Percentiles rank a stretch among this genome's conserved stretches.
These are phyloP conservation scores for Sinhomidia bicolor DNA, from an alignment of 2,888 invertebrate genomes.

Conservation along the genomic window DNA sequence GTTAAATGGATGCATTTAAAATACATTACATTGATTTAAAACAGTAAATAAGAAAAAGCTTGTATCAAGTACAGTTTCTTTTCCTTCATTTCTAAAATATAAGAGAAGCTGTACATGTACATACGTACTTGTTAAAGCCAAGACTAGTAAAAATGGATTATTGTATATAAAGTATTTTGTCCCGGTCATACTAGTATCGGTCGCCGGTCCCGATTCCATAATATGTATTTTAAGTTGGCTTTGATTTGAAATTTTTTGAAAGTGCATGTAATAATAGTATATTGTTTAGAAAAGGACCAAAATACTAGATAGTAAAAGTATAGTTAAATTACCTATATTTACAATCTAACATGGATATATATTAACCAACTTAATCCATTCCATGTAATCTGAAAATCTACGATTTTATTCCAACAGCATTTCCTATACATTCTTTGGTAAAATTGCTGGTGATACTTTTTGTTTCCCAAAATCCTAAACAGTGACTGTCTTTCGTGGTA, in stretches of 20 bases:
- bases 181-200: slow-evolving; percentile 35
- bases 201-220: slow-evolving; percentile 47
- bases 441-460: background rate
- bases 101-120: background rate
- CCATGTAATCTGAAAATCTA: slow-evolving; percentile 22
- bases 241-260: slow-evolving; percentile 21
- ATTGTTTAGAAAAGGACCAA: background rate
- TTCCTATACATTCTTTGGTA: slow-evolving; percentile 26
- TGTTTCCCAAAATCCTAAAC: slow-evolving; percentile 6
- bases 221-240: slow-evolving; percentile 5
- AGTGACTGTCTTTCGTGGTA: background rate
- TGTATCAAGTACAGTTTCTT: too few species aligned
- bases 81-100: background rate
- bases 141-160: background rate
- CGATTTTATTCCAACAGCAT: slow-evolving; percentile 17
- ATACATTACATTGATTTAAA: background rate
- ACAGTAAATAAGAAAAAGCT: background rate
- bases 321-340: too few species aligned
- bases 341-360: slow-evolving; percentile 11
- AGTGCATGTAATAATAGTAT: slow-evolving; percentile 15
- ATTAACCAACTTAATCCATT: slow-evolving; percentile 35
- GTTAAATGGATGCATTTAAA: background rate
- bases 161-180: background rate
- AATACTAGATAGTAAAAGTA: background rate
- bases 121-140: background rate